Evolutionary conservation across 1,140 invertebrate species (phyloP).

Genomic region (Lerema accius): DNA sequence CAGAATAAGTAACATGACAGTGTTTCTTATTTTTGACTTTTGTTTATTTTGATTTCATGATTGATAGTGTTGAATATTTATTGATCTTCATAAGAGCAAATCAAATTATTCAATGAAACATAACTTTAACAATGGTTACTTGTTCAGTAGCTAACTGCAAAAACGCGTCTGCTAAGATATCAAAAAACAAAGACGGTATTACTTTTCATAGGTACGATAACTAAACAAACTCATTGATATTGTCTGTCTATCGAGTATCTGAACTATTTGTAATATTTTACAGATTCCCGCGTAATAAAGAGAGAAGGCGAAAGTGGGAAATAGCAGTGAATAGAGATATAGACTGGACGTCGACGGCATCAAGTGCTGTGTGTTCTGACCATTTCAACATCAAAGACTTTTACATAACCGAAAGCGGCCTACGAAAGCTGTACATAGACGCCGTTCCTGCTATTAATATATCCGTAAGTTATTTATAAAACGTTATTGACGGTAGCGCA

Average conservation of each 20-base stretch:
- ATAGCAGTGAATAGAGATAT: constrained; percentile 57
- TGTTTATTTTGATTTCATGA: too few relatives aligned
- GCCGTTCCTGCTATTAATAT: constrained; percentile 64
- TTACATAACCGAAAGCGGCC: constrained; percentile 60
- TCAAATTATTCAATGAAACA: too few relatives aligned
- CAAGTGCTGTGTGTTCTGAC: constrained; percentile 65
- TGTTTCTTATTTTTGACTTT: too few relatives aligned
- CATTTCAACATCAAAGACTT: constrained; percentile 62
- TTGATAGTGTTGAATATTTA: too few relatives aligned
- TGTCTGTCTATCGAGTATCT: too few relatives aligned
- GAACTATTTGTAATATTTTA: constrained; percentile 1
- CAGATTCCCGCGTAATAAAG: constrained; percentile 62
- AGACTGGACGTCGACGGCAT: constrained; percentile 53
- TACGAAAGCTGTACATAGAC: constrained; percentile 51
- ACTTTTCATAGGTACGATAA: constrained; percentile 61
- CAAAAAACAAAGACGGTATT: constrained; percentile 65
- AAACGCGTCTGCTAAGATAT: constrained; percentile 61
- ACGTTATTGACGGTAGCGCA: too few relatives aligned
- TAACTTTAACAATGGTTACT: constrained; percentile 50
- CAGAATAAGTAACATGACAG: too few relatives aligned
- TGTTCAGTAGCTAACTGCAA: constrained; percentile 58
- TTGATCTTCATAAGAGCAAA: too few relatives aligned
- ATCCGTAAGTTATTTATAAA: constrained; percentile 46
- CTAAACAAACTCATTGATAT: too few relatives aligned
- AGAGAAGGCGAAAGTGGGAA: constrained; percentile 57